A percentile compares a stretch with the other conserved stretches of the same genome.
Evolutionary conservation across 2,888 invertebrate species (phyloP).

Genomic region (Limulus polyphemus): DNA sequence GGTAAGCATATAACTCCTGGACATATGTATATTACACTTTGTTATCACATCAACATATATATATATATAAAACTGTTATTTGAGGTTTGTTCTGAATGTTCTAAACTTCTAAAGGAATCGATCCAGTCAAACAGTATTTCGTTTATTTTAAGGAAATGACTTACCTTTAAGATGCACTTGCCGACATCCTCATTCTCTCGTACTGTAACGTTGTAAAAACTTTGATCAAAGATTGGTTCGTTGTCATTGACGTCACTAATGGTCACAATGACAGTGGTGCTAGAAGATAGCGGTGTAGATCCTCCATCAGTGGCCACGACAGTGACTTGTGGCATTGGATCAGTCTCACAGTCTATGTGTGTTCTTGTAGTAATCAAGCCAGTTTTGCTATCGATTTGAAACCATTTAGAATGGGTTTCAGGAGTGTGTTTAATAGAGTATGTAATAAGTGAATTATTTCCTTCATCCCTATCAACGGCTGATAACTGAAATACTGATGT

Average conservation of each 20-base stretch:
- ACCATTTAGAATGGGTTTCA: constrained; percentile 65
- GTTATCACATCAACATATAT: too few relatives aligned
- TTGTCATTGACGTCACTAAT: constrained; percentile 93
- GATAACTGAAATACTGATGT: constrained; percentile 73
- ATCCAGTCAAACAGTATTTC: too few relatives aligned
- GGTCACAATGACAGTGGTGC: constrained; percentile 67
- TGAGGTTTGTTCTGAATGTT: too few relatives aligned
- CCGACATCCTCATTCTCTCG: constrained; percentile 77
- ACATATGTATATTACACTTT: too few relatives aligned
- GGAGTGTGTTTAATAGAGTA: constrained; percentile 59
- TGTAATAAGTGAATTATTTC: constrained; percentile 69
- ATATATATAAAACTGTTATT: too few relatives aligned
- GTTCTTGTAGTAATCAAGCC: constrained; percentile 77
- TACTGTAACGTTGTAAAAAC: constrained; percentile 85
- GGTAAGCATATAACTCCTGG: too few relatives aligned
- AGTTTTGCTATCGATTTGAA: constrained; percentile 72
- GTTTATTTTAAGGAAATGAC: constrained; percentile 28
- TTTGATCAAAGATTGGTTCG: constrained; percentile 89
- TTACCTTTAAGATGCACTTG: constrained; percentile 89
- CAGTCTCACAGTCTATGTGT: constrained; percentile 87
- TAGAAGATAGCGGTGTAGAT: constrained; percentile 62
- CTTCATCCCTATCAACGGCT: constrained; percentile 75
- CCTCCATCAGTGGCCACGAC: constrained; percentile 81
- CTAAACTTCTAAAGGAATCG: too few relatives aligned
- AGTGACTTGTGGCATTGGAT: constrained; percentile 71